Conservation (phyloP, 2,113 vertebrate species). For the Neolamprologus kungweensis region DNA sequence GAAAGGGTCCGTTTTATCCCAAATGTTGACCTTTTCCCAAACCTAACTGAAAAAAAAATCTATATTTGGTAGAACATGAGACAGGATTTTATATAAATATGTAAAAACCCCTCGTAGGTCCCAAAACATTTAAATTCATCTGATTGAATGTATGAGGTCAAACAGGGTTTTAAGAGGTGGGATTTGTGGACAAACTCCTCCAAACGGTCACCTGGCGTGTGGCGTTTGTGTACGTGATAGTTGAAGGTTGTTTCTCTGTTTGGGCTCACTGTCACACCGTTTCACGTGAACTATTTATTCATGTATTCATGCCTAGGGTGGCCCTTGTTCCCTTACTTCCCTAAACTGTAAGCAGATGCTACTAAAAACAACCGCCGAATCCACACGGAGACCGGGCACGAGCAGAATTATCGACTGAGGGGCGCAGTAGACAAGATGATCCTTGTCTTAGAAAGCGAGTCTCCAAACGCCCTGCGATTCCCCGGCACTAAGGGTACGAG, state of each 20-base stretch:
- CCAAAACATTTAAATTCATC: neutral
- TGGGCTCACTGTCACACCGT: slow-evolving; percentile 1
- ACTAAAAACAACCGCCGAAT: slow-evolving; percentile 33
- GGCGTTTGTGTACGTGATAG: neutral
- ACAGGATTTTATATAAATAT: neutral
- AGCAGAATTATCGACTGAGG: neutral
- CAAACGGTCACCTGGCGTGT: neutral
- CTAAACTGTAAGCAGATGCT: slow-evolving; percentile 52
- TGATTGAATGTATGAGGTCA: neutral
- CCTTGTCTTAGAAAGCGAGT: slow-evolving; percentile 35
- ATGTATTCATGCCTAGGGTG: slow-evolving; percentile 46
- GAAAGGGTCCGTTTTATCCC: neutral
- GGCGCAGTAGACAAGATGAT: slow-evolving; percentile 17
- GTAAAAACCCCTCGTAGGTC: neutral
- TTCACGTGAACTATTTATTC: slow-evolving; percentile 41
- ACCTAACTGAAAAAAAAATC: rapidly evolving
- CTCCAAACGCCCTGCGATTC: slow-evolving; percentile 1
- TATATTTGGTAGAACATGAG: neutral
- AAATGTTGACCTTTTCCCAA: neutral
- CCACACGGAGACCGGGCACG: neutral
- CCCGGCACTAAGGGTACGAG: slow-evolving; percentile 22
- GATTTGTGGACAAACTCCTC: neutral
- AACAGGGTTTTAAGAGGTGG: neutral
- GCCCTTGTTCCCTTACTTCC: slow-evolving; percentile 27
- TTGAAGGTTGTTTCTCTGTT: neutral